These are phyloP conservation scores for Pongo pygmaeus DNA, from an alignment of 2,113 vertebrate species.

Conservation along the genomic window DNA sequence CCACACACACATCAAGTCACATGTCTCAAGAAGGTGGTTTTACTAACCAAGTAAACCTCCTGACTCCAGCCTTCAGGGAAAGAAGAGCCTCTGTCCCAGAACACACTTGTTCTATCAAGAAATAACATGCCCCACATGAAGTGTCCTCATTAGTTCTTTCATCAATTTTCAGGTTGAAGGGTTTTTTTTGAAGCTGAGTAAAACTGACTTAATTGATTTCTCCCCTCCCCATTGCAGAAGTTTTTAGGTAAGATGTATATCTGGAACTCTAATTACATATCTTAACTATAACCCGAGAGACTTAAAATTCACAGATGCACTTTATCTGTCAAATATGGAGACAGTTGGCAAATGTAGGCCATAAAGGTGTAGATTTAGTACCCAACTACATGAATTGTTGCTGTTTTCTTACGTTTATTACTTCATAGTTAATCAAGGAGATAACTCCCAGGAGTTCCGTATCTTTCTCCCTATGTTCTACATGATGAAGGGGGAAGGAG, in stretches of 20 bases:
- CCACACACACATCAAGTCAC: neutral
- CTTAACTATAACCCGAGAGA: slow-evolving; percentile 78
- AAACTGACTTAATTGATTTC: slow-evolving; percentile 79
- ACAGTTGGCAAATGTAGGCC: slow-evolving; percentile 81
- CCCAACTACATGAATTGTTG: slow-evolving; percentile 69
- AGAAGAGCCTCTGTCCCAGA: neutral
- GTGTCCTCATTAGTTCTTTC: slow-evolving; percentile 29
- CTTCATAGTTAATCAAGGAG: slow-evolving; percentile 74
- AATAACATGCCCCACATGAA: neutral
- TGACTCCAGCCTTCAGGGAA: neutral
- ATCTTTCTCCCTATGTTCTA: slow-evolving; percentile 62
- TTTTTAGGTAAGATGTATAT: slow-evolving; percentile 73
- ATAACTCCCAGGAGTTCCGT: slow-evolving; percentile 75
- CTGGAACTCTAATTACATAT: slow-evolving; percentile 80
- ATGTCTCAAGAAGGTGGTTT: neutral
- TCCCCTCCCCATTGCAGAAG: slow-evolving; percentile 61
- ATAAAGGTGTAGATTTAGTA: slow-evolving; percentile 82
- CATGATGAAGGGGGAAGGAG: slow-evolving; percentile 39
- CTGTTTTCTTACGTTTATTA: slow-evolving; percentile 80
- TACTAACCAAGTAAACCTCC: slow-evolving; percentile 38
- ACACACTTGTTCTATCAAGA: neutral
- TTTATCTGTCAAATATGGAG: slow-evolving; percentile 79
- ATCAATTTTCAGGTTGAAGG: slow-evolving; percentile 65
- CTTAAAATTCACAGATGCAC: slow-evolving; percentile 80
- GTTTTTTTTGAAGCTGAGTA: slow-evolving; percentile 76